Base-by-base conservation (phyloP, 1,140 invertebrate genomes). In the Drosophila lacteicornis region DNA sequence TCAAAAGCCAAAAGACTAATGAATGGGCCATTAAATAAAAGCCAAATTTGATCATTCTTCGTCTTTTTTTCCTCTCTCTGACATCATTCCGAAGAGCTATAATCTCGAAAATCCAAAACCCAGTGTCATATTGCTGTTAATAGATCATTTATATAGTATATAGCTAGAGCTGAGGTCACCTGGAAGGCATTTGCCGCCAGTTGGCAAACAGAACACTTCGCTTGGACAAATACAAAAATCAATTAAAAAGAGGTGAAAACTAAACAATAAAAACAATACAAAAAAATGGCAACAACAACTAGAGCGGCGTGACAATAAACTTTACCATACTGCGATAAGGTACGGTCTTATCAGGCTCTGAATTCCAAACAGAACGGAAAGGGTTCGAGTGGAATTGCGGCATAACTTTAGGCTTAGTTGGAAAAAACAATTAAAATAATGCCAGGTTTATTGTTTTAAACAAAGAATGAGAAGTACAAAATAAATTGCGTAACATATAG, bases 191-290 rank as follows among this genome's bases (percentile, higher is more conserved):
- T 82, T 56, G 57, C 59, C 53, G 45, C 45, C 51, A 66, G 65
- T 60, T 47, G 33, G 53, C 78, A 82, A 85, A 85, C 65, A 88
- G 76, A 80, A 42, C 80, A 83, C 68, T 80, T 62, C 57, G 57
- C 65, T 60, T 51, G 6, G 51, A 30, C 42, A 86, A 65, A 78
- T 62, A 81, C 63, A 73, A 90, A 87, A 88, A 88, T 88, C 85
- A 88, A 90, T 88, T 88, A 90, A 88, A 78, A 67, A 67, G 66
- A 84, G 85, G 84, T 90, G 84, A 90, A 90, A 88, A 88, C 65
- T 38, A 84, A 87, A 87, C 84, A 87, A 83, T 67, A 87, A 77
- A 77, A 76, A 80, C 57, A n/a, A 30, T 43, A 65, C 70, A 66
- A 63, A 67, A 53, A 46, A 70, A 53, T 63, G 59, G 22, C 40